Evolutionary conservation across 2,888 invertebrate genomes (phyloP).

Genomic region (Asteroscopus sphinx): DNA sequence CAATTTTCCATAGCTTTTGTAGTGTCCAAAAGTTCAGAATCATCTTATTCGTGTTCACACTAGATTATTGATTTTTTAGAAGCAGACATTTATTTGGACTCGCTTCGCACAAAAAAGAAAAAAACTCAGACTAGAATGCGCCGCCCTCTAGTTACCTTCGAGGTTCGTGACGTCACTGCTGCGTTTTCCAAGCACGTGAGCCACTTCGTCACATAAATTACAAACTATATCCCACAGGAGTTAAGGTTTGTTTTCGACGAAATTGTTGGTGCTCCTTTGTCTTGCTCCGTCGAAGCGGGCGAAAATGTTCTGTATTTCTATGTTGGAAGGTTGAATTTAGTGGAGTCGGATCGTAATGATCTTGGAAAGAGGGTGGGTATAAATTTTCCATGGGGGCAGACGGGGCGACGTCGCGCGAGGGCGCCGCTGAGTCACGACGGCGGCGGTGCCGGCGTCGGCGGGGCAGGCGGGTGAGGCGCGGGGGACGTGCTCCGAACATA

Average conservation of each 20-base stretch:
- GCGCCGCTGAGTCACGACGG: conserved; percentile 88
- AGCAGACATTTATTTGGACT: conserved; percentile 5
- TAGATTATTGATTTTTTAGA: conserved; percentile 39
- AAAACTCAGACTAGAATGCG: conserved; percentile 26
- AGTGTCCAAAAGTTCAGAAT: conserved; percentile 16
- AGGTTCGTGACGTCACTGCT: conserved; percentile 79
- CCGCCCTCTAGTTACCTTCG: conserved; percentile 65
- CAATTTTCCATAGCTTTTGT: conserved; percentile 1
- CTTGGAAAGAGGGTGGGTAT: conserved; percentile 88
- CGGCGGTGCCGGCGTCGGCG: conserved; percentile 71
- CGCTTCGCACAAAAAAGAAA: conserved; percentile 19
- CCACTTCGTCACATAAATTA: conserved; percentile 84
- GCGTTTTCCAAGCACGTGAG: conserved; percentile 85
- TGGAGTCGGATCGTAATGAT: conserved; percentile 74
- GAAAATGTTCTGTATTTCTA: conserved; percentile 72
- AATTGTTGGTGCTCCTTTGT: conserved; percentile 86
- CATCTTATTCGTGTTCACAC: conserved; percentile 20
- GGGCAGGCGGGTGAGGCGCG: conserved; percentile 57
- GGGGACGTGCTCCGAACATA: conserved; percentile 77
- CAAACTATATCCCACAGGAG: conserved; percentile 86
- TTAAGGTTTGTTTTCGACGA: conserved; percentile 88
- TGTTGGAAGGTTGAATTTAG: conserved; percentile 72
- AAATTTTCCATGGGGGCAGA: conserved; percentile 89
- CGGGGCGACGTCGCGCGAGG: conserved; percentile 89
- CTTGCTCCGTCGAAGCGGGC: conserved; percentile 65